phyloP scores from a whole-genome alignment of 2,888 invertebrate species.

The Clistopyga incitator region DNA sequence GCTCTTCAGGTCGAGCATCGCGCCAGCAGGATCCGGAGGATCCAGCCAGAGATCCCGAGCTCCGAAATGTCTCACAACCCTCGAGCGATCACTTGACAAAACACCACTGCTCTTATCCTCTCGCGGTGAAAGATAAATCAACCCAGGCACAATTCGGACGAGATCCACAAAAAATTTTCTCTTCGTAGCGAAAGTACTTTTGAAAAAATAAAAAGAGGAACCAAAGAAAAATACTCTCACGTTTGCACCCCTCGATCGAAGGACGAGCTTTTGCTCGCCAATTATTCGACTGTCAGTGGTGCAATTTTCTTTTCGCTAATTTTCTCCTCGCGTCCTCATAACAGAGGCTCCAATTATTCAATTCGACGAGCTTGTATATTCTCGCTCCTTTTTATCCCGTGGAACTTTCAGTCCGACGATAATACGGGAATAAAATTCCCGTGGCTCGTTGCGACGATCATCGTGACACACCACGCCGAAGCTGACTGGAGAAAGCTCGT shows the following conservation, averaged over 20 bases:
- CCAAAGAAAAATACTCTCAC: not conserved
- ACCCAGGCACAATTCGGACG: constrained; percentile 28
- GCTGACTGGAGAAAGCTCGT: constrained; percentile 64
- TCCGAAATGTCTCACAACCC: constrained; percentile 24
- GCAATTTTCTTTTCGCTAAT: not conserved
- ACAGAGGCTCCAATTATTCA: not conserved
- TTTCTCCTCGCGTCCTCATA: constrained; percentile 41
- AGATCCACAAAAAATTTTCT: constrained; percentile 11
- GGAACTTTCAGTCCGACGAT: constrained; percentile 39
- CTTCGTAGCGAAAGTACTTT: not conserved
- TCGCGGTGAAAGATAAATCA: not conserved
- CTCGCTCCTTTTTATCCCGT: constrained; percentile 16
- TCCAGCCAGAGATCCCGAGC: constrained; percentile 32
- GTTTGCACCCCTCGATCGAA: not conserved
- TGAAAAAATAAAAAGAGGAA: constrained; percentile 14
- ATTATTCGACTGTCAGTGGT: too few species aligned
- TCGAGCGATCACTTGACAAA: constrained; percentile 40
- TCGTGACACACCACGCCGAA: constrained; percentile 79
- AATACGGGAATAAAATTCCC: constrained; percentile 65
- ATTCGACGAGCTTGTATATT: too few species aligned
- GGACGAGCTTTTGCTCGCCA: too few species aligned
- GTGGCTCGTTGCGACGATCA: constrained; percentile 74
- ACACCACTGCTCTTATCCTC: constrained; percentile 38
- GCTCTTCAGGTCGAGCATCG: constrained; percentile 96
- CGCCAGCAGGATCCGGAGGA: constrained; percentile 64